phyloP scores from a whole-genome alignment of 2,888 invertebrate species.

The Lypha dubia region DNA sequence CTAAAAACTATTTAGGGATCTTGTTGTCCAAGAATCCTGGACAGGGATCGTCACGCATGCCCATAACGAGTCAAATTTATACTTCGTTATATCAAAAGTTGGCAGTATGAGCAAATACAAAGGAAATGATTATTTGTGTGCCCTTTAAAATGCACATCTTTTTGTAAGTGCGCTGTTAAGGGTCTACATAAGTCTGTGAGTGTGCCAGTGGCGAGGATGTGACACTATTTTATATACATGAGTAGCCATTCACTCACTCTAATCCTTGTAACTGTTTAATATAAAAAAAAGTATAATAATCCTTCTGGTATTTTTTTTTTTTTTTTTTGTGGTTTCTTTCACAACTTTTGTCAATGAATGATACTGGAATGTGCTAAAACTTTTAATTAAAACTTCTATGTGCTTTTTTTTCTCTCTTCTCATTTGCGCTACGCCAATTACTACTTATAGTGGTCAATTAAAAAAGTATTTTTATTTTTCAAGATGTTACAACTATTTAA shows the following conservation, averaged over 20 bases:
- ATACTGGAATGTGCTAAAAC: neutral
- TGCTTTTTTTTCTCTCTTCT: neutral
- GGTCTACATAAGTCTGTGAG: no score
- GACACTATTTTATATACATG: neutral
- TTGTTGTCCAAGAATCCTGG: no score
- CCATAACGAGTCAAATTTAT: no score
- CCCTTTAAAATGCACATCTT: no score
- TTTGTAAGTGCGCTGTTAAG: no score
- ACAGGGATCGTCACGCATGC: no score
- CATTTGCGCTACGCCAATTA: neutral
- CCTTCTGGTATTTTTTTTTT: neutral
- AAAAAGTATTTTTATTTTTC: slow-evolving; percentile 38
- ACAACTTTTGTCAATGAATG: neutral
- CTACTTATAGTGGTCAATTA: slow-evolving; percentile 18
- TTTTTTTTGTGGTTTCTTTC: neutral
- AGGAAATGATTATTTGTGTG: no score
- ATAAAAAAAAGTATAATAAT: neutral
- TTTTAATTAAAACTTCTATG: slow-evolving; percentile 8
- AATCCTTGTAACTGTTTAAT: neutral
- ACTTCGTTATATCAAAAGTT: no score
- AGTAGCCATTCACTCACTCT: neutral
- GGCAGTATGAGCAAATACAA: no score
- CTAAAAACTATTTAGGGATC: no score
- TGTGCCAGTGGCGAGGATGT: no score
- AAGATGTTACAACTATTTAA: slow-evolving; percentile 22